Percentiles rank a stretch among this genome's conserved stretches.
Evolutionary conservation across 2,797 vertebrate species (phyloP).

Genomic region (Capromys pilorides): DNA sequence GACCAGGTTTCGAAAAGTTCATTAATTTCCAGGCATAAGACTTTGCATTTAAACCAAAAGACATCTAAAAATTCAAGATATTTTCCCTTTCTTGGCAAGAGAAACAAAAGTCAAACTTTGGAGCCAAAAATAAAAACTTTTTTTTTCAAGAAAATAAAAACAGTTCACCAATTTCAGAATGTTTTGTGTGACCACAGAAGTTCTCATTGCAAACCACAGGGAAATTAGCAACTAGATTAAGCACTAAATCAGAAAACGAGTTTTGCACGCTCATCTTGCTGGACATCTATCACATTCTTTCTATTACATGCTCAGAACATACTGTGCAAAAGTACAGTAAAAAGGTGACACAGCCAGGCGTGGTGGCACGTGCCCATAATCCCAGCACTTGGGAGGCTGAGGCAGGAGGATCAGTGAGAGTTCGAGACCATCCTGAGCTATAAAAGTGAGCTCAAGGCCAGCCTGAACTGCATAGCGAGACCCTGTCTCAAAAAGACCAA

Average conservation of each 20-base stretch:
- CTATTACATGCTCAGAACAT: neutral
- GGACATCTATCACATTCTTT: neutral
- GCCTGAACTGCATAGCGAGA: no score
- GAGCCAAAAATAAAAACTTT: neutral
- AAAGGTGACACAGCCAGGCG: neutral
- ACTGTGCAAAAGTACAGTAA: neutral
- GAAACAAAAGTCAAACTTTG: neutral
- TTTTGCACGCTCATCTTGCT: neutral
- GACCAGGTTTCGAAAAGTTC: neutral
- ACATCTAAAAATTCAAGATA: slow-evolving; percentile 20
- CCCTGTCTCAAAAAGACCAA: no score
- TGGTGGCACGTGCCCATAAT: no score
- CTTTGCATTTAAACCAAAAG: slow-evolving; percentile 29
- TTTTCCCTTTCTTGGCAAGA: neutral
- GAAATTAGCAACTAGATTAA: neutral
- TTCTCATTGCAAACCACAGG: neutral
- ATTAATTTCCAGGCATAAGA: slow-evolving; percentile 22
- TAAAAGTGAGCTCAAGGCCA: no score
- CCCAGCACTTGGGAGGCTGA: no score
- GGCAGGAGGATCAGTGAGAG: no score
- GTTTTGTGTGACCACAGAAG: neutral
- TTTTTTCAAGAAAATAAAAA: slow-evolving; percentile 10
- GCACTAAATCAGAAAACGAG: neutral
- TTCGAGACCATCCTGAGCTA: no score
- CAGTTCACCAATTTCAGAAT: neutral